Conservation (phyloP, 2,797 vertebrate species). For the Gymnodraco acuticeps region DNA sequence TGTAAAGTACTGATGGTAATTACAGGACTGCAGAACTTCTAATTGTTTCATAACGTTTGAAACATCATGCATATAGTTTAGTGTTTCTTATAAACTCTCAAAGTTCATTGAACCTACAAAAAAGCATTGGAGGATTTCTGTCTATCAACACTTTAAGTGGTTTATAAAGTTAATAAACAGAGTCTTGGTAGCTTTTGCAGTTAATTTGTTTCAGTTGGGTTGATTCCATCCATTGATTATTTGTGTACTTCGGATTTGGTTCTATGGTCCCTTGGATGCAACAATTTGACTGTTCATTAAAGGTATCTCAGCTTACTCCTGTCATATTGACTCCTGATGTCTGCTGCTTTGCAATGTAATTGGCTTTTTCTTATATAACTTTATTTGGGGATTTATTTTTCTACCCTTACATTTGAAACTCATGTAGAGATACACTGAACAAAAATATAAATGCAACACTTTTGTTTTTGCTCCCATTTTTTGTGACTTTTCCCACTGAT, state of each 20-base stretch:
- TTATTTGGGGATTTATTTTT: slow-evolving; percentile 30
- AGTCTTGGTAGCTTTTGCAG: slow-evolving; percentile 68
- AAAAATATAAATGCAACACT: too few species aligned
- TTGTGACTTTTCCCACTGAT: too few species aligned
- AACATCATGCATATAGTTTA: not conserved
- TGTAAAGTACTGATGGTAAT: not conserved
- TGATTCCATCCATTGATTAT: slow-evolving; percentile 88
- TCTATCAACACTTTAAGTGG: slow-evolving; percentile 46
- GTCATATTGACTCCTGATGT: slow-evolving; percentile 32
- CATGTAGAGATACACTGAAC: slow-evolving; percentile 4
- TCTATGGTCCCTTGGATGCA: slow-evolving; percentile 73
- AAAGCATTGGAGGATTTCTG: slow-evolving; percentile 1
- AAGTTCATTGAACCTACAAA: not conserved
- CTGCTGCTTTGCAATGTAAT: slow-evolving; percentile 34
- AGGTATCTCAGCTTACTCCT: slow-evolving; percentile 12
- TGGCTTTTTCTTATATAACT: slow-evolving; percentile 14
- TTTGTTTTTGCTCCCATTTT: too few species aligned
- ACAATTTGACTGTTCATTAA: slow-evolving; percentile 75
- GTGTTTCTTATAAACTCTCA: not conserved
- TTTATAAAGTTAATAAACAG: slow-evolving; percentile 66
- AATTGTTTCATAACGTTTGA: not conserved
- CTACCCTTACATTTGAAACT: not conserved
- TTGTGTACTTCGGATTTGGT: slow-evolving; percentile 73
- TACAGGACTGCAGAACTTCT: not conserved
- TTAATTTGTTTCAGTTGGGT: slow-evolving; percentile 86